Base-by-base conservation (phyloP, 2,888 invertebrate genomes). In the Apomyelois bistriatella region DNA sequence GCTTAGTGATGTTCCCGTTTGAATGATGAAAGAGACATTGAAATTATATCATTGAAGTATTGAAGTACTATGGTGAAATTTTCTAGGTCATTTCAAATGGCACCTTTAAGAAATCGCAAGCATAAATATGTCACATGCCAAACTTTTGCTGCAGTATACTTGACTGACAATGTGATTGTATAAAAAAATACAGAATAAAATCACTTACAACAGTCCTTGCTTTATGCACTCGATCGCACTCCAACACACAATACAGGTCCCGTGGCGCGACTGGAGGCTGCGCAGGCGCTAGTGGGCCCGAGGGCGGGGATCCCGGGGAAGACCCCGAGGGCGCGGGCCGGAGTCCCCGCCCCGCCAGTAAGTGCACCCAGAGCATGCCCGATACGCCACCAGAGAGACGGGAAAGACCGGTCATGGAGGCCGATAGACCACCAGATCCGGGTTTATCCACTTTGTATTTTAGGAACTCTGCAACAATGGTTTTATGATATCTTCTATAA, bases 171-270 rank as follows among this genome's bases (percentile, higher is more conserved):
- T 22, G 5, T 3, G 5, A 22, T 22, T 22, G 22, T 22, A 22
- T 3, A 22, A 3, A 22, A 5, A 22, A 22, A 3, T 22, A 3
- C 22, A 22, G 5, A 22, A 5, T 22, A 22, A 22, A 22, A 22
- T 5, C 22, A 83, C 92, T 83, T 64, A 92, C 98, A 72, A 98
- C 98, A 22, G 98, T 99, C 54, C 99, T 91, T 32, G 98, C 99
- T 88, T 98, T 98, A 85, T 99, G 98, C 47, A 98, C 96, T 55
- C 98, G 93, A 85, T 99, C 99, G 75, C 99, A 97, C 84, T 99
- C 99, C 57, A 99, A 91, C 35, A 99, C 99, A 82, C 99, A 99
- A 84, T 99, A 99, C 56, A 99, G 91, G 85, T 99, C 99, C 58
- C 98, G 91, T 59, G 92, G 91, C 0, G 88, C 80, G 0, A 84